phyloP scores from a whole-genome alignment of 2,797 vertebrate genomes.

The Natrix natrix region DNA sequence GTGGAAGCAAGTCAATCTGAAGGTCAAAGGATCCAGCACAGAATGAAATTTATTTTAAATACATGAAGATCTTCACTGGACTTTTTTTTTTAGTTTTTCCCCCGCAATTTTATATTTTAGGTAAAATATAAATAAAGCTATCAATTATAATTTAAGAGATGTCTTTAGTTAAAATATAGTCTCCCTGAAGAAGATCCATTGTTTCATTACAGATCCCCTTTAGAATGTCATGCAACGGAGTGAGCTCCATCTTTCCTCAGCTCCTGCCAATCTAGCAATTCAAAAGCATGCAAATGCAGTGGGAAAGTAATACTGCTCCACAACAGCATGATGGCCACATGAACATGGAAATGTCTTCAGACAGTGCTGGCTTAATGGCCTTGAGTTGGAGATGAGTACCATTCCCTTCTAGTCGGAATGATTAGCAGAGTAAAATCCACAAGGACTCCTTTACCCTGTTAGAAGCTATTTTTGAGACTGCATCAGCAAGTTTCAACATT shows the following conservation, averaged over 20 bases:
- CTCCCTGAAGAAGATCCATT: not conserved
- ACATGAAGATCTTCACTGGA: not conserved
- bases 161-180: not conserved
- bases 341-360: not conserved
- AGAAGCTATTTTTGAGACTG: not conserved
- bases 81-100: not conserved
- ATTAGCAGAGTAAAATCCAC: not conserved
- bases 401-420: not conserved
- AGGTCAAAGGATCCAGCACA: constrained; percentile 6
- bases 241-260: too few relatives aligned
- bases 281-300: not conserved
- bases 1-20: not conserved
- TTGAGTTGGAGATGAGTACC: not conserved
- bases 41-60: not conserved
- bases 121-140: not conserved
- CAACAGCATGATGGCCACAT: not conserved
- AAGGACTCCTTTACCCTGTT: not conserved
- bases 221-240: too few relatives aligned
- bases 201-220: not conserved
- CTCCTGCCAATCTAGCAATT: too few relatives aligned
- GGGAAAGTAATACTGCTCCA: not conserved
- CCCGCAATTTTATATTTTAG: not conserved
- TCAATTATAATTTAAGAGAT: not conserved
- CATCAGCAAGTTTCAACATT: not conserved
- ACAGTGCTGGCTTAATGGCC: not conserved